phyloP scores from a whole-genome alignment of 2,113 vertebrate species.

The Dicaeum eximium region DNA sequence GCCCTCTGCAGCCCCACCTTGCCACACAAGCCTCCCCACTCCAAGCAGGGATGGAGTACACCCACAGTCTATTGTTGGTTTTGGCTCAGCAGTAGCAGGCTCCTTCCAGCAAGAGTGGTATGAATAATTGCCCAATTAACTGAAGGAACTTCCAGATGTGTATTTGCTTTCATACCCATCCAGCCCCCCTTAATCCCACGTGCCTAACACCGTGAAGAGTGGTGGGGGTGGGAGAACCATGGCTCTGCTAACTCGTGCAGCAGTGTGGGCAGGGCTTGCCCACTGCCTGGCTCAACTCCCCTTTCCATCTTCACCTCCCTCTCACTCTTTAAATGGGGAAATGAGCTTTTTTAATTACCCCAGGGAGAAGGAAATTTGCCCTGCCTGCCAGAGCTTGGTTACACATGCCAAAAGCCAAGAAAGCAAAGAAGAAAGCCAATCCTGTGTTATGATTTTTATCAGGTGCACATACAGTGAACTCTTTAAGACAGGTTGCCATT shows the following conservation, averaged over 20 bases:
- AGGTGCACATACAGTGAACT: slow-evolving; percentile 44
- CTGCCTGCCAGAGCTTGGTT: slow-evolving; percentile 27
- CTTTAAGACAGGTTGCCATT: slow-evolving; percentile 20
- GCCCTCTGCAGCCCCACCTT: not conserved
- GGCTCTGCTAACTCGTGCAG: not conserved
- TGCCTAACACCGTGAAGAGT: not conserved
- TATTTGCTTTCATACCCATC: slow-evolving; percentile 60
- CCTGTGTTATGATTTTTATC: slow-evolving; percentile 64
- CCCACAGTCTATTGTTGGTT: slow-evolving; percentile 49
- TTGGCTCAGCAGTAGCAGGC: slow-evolving; percentile 55
- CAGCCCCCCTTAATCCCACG: slow-evolving; percentile 38
- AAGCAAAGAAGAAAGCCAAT: slow-evolving; percentile 52
- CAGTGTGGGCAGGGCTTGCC: not conserved
- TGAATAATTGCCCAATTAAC: slow-evolving; percentile 74
- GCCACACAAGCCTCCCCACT: not conserved
- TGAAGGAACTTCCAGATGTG: slow-evolving; percentile 70
- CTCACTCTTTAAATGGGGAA: slow-evolving; percentile 49
- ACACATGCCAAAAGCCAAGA: slow-evolving; percentile 11
- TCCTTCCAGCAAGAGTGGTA: slow-evolving; percentile 63
- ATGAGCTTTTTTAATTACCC: slow-evolving; percentile 51
- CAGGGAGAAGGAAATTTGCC: slow-evolving; percentile 38
- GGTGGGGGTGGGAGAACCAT: not conserved
- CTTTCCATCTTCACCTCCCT: slow-evolving; percentile 26
- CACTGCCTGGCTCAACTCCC: not conserved
- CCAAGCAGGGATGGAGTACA: not conserved